Conservation (phyloP, 2,113 vertebrate species). For the Ondatra zibethicus region DNA sequence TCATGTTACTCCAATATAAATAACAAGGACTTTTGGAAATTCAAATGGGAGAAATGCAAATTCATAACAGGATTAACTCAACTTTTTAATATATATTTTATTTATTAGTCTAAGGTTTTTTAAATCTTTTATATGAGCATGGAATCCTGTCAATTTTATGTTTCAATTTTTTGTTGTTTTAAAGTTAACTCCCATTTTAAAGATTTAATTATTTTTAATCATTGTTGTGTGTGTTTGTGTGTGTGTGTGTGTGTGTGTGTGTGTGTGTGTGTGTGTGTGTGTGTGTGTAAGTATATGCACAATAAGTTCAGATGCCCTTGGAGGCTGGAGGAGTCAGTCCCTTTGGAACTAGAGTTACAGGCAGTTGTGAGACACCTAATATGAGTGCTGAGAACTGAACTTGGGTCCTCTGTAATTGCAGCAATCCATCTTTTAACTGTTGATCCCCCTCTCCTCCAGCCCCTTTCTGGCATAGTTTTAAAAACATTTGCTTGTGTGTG, state of each 20-base stretch:
- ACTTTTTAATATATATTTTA: not conserved
- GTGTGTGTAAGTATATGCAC: not conserved
- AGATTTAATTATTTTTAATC: not conserved
- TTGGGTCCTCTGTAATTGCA: not conserved
- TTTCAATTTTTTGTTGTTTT: not conserved
- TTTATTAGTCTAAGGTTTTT: not conserved
- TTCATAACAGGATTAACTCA: not conserved
- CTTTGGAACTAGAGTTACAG: not conserved
- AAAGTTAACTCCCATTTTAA: not conserved
- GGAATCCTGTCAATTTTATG: not conserved
- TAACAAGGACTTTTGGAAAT: not conserved
- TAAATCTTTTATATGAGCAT: not conserved
- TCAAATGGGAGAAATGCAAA: not conserved
- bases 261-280: too few relatives aligned
- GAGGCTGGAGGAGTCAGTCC: not conserved
- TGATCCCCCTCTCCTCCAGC: not conserved
- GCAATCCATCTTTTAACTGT: not conserved
- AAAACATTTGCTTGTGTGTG: not conserved
- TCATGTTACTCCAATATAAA: not conserved
- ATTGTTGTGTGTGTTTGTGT: too few relatives aligned
- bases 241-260: too few relatives aligned
- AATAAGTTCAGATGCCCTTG: not conserved
- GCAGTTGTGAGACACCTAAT: not conserved
- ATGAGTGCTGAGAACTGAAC: not conserved
- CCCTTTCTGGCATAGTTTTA: not conserved